These are phyloP conservation scores for Sesamia inferens DNA, from an alignment of 2,888 invertebrate species.

Conservation along the genomic window DNA sequence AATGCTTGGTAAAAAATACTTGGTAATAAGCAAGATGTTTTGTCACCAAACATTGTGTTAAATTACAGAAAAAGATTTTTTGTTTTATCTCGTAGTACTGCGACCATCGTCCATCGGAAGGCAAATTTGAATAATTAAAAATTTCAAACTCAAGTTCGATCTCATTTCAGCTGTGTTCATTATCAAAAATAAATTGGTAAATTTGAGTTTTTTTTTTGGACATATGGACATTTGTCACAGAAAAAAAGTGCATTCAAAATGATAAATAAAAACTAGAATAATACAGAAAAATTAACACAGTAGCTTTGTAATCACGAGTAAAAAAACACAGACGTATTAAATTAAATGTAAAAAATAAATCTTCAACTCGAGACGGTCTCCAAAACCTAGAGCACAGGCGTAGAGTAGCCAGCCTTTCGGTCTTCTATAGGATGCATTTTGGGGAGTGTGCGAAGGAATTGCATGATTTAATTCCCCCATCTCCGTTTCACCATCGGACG, in stretches of 20 bases:
- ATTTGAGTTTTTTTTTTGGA: background rate
- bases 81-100: background rate
- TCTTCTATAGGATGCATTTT: too few relatives aligned
- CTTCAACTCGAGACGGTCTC: too few relatives aligned
- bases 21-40: conserved; percentile 3
- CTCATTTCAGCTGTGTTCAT: background rate
- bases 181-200: background rate
- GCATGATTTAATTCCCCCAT: too few relatives aligned
- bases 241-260: background rate
- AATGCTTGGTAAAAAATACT: background rate
- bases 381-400: too few relatives aligned
- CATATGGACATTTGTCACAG: background rate
- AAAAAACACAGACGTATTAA: too few relatives aligned
- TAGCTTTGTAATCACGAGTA: too few relatives aligned
- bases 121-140: background rate
- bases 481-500: too few relatives aligned
- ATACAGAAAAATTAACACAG: background rate
- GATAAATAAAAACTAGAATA: background rate
- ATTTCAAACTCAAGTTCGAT: background rate
- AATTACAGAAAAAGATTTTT: background rate
- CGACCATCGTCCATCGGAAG: background rate
- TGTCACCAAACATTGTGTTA: background rate
- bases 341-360: too few relatives aligned
- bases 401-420: too few relatives aligned
- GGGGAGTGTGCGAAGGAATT: too few relatives aligned